phyloP scores from a whole-genome alignment of 2,797 vertebrate genomes.

The Arnoldichthys spilopterus region DNA sequence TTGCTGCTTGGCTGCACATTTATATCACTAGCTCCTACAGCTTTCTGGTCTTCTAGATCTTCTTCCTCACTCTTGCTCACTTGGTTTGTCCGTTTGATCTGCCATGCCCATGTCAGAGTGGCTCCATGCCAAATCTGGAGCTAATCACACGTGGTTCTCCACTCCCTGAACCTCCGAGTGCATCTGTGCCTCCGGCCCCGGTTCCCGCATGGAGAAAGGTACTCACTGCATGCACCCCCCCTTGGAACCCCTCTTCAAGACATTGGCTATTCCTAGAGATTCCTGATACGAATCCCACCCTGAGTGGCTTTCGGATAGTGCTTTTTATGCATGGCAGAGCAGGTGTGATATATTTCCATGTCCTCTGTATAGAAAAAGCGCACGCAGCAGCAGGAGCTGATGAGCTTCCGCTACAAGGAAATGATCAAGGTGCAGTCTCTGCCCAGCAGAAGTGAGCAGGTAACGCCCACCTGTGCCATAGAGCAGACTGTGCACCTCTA shows the following conservation, averaged over 20 bases:
- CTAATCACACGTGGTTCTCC: slow-evolving; percentile 66
- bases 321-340: no score
- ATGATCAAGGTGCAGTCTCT: slow-evolving; percentile 64
- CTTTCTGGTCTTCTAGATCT: background rate
- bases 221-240: slow-evolving; percentile 61
- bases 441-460: slow-evolving; percentile 60
- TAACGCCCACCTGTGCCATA: slow-evolving; percentile 47
- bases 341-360: background rate
- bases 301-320: background rate
- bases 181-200: slow-evolving; percentile 69
- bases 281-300: background rate
- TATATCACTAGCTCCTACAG: background rate
- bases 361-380: slow-evolving; percentile 64
- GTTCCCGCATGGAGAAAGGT: slow-evolving; percentile 89
- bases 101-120: slow-evolving; percentile 61
- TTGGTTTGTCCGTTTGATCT: slow-evolving; percentile 7
- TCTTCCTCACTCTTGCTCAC: background rate
- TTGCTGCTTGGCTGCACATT: background rate
- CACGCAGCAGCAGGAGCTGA: slow-evolving; percentile 72
- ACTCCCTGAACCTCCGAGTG: slow-evolving; percentile 68
- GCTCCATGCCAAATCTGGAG: slow-evolving; percentile 72
- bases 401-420: slow-evolving; percentile 76
- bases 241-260: background rate
- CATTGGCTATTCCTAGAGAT: background rate
- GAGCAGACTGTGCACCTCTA: background rate